These are phyloP conservation scores for Neofelis nebulosa DNA, from an alignment of 2,113 vertebrate genomes.

Conservation along the genomic window DNA sequence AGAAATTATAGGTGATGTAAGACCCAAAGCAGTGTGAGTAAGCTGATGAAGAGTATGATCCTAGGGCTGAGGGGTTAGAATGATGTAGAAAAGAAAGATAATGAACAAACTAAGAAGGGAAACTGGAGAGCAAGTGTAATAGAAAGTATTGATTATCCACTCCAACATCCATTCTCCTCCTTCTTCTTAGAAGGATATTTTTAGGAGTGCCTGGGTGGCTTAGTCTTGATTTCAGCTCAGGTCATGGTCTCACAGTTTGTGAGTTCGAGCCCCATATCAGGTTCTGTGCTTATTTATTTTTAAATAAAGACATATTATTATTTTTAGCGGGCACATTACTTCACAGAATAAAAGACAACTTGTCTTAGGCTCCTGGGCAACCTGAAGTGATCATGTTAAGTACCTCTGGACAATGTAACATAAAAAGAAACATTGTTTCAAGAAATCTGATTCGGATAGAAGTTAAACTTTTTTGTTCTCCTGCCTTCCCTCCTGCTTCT, in stretches of 20 bases:
- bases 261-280: too few relatives aligned
- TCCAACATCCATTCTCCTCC: not conserved
- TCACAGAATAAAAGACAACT: not conserved
- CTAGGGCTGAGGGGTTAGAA: not conserved
- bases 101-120: not conserved
- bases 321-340: not conserved
- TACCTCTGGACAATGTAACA: not conserved
- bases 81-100: not conserved
- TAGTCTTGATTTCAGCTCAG: too few relatives aligned
- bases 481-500: not conserved
- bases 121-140: not conserved
- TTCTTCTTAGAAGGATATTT: constrained; percentile 6
- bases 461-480: not conserved
- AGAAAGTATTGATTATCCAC: not conserved
- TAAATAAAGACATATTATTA: not conserved
- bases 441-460: not conserved
- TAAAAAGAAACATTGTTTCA: not conserved
- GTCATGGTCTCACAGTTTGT: too few relatives aligned
- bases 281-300: too few relatives aligned
- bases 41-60: not conserved
- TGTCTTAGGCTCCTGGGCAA: not conserved
- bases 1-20: constrained; percentile 7
- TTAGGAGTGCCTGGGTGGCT: too few relatives aligned
- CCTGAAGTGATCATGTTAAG: not conserved
- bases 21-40: not conserved